Conservation (phyloP, 2,797 vertebrate species). For the Anabacerthia variegaticeps region DNA sequence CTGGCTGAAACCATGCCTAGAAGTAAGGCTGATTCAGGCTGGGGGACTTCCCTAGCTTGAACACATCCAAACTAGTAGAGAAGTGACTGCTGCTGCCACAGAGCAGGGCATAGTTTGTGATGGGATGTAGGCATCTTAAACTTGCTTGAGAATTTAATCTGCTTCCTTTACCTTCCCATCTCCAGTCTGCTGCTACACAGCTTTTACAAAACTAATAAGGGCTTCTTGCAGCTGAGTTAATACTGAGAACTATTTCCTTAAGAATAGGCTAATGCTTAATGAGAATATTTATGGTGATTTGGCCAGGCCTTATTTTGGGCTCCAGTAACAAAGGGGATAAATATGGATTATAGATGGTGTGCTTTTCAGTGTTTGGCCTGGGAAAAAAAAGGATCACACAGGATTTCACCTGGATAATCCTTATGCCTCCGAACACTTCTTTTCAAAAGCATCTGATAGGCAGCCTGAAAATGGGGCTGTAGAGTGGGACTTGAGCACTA, state of each 20-base stretch:
- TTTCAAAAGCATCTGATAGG: neutral
- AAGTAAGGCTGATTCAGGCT: neutral
- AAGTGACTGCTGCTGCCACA: neutral
- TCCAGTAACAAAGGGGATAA: neutral
- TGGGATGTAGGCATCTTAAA: neutral
- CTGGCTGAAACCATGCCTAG: neutral
- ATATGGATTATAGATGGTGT: neutral
- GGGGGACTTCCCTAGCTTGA: neutral
- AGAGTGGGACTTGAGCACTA: fast-evolving
- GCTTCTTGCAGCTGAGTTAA: neutral
- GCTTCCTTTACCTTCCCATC: neutral
- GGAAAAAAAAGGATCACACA: neutral
- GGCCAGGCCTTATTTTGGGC: neutral
- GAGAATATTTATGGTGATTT: neutral
- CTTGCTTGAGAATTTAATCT: neutral
- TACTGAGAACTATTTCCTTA: neutral
- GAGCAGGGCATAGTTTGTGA: neutral
- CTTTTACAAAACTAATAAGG: neutral
- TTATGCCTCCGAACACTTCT: neutral
- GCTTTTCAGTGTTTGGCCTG: neutral
- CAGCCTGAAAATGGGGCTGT: neutral
- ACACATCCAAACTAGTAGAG: fast-evolving
- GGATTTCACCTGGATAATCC: neutral
- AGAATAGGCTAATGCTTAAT: neutral
- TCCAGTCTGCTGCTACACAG: neutral